A percentile compares a stretch with the other conserved stretches of the same genome.
These are phyloP conservation scores for Cheilosia impressa DNA, from an alignment of 2,888 invertebrate genomes.

Conservation along the genomic window DNA sequence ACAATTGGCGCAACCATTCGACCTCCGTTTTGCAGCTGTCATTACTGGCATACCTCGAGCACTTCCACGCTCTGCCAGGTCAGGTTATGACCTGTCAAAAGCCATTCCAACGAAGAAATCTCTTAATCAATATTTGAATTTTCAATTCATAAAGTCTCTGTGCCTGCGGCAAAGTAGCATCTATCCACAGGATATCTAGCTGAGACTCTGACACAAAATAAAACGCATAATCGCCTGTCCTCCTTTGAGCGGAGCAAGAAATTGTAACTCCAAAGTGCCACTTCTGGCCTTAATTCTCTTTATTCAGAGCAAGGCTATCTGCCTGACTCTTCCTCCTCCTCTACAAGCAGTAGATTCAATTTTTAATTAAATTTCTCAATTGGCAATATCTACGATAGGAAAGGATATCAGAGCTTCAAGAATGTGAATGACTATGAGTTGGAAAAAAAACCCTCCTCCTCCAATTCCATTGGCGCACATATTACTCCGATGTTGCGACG, in stretches of 20 bases:
- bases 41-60: background rate
- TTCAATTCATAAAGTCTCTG: background rate
- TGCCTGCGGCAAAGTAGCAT: background rate
- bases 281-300: conserved; percentile 52
- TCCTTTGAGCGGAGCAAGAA: conserved; percentile 15
- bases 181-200: background rate
- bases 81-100: background rate
- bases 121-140: conserved; percentile 22
- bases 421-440: conserved; percentile 53
- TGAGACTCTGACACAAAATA: background rate
- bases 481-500: conserved; percentile 44
- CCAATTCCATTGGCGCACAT: conserved; percentile 62
- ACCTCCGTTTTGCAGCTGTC: too few species aligned
- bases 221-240: conserved; percentile 25
- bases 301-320: conserved; percentile 2
- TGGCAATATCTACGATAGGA: conserved; percentile 67
- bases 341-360: conserved; percentile 38
- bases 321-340: too few species aligned
- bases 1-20: too few species aligned
- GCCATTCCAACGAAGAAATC: background rate
- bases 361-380: conserved; percentile 75
- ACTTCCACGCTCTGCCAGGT: background rate
- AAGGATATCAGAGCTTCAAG: conserved; percentile 60
- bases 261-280: conserved; percentile 44
- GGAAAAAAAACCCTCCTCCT: conserved; percentile 20